Percentiles rank a stretch among this genome's conserved stretches.
Evolutionary conservation across 1,140 invertebrate genomes (phyloP).

Genomic region (Nasonia longicornis): DNA sequence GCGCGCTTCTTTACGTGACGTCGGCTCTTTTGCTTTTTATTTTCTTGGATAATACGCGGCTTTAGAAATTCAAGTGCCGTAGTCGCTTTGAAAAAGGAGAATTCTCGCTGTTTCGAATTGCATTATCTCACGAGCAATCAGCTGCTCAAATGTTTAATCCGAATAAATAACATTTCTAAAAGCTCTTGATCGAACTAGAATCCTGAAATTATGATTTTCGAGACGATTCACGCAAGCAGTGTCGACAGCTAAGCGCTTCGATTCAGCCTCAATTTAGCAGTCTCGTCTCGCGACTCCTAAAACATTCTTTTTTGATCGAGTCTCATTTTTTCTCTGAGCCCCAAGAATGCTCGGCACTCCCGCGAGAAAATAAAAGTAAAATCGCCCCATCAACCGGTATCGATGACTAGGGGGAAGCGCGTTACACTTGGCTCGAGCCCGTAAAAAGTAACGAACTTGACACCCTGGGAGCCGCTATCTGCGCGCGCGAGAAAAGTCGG

Average conservation of each 20-base stretch:
- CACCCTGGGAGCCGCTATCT: constrained; percentile 6
- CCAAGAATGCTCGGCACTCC: background rate
- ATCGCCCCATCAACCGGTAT: constrained; percentile 25
- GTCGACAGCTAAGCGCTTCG: background rate
- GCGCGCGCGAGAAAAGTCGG: background rate
- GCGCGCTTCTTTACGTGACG: background rate
- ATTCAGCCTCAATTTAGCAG: background rate
- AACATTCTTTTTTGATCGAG: constrained; percentile 16
- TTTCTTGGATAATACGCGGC: background rate
- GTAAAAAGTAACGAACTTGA: constrained; percentile 47
- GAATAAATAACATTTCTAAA: too few relatives aligned
- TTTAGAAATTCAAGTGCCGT: too few relatives aligned
- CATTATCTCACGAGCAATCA: too few relatives aligned
- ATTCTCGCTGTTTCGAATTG: too few relatives aligned
- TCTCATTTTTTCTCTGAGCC: background rate
- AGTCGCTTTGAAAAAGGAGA: too few relatives aligned
- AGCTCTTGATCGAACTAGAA: too few relatives aligned
- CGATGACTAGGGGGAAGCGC: constrained; percentile 21
- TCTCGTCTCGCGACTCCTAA: background rate
- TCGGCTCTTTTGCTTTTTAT: background rate
- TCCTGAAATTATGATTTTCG: background rate
- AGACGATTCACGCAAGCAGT: background rate
- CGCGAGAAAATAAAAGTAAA: constrained; percentile 37
- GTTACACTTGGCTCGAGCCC: constrained; percentile 1
- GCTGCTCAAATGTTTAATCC: too few relatives aligned